Evolutionary conservation across 2,113 vertebrate genomes (phyloP).

Genomic region (Phalacrocorax carbo): DNA sequence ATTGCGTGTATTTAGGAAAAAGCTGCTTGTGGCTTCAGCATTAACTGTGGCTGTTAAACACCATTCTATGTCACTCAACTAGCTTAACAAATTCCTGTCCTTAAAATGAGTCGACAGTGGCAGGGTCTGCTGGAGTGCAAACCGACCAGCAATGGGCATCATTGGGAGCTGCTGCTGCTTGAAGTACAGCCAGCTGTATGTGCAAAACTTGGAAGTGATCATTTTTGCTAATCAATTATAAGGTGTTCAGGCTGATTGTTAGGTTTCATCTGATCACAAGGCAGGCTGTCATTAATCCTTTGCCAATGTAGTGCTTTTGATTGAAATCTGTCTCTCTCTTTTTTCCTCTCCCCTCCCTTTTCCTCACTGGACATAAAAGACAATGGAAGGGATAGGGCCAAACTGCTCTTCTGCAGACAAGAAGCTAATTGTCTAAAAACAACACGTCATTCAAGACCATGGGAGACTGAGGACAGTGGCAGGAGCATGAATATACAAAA

Average conservation of each 20-base stretch:
- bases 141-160: not conserved
- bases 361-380: slow-evolving; percentile 70
- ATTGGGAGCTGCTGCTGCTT: not conserved
- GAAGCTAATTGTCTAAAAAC: slow-evolving; percentile 86
- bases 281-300: slow-evolving; percentile 60
- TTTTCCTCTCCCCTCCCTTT: not conserved
- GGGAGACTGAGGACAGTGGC: slow-evolving; percentile 72
- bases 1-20: not conserved
- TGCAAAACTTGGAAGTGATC: not conserved
- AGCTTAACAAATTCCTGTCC: not conserved
- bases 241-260: slow-evolving; percentile 2
- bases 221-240: slow-evolving; percentile 40
- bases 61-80: not conserved
- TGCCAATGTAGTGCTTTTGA: slow-evolving; percentile 52
- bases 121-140: not conserved
- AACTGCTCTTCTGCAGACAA: slow-evolving; percentile 81
- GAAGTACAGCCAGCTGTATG: rapidly evolving
- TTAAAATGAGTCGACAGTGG: rapidly evolving
- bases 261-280: slow-evolving; percentile 54
- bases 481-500: slow-evolving; percentile 81
- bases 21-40: not conserved
- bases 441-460: slow-evolving; percentile 79
- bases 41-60: not conserved
- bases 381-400: slow-evolving; percentile 78
- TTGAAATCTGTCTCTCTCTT: slow-evolving; percentile 52